phyloP scores from a whole-genome alignment of 2,888 invertebrate species.

The Ichneumoninae sp. region DNA sequence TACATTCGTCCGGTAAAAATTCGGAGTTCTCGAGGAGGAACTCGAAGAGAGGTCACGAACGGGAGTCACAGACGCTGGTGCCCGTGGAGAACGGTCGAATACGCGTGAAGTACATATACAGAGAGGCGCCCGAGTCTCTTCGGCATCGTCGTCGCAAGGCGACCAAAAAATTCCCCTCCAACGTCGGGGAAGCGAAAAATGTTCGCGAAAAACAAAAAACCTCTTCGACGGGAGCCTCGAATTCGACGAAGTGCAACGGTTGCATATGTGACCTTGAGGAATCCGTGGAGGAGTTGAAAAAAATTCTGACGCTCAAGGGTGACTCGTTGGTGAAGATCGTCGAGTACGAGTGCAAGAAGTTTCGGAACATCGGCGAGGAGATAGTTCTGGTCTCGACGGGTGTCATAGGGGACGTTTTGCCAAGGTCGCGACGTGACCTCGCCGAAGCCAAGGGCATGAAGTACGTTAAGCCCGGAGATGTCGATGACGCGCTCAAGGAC shows the following conservation, averaged over 20 bases:
- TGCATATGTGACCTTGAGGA: slow-evolving; percentile 75
- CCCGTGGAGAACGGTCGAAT: slow-evolving; percentile 53
- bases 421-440: slow-evolving; percentile 69
- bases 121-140: slow-evolving; percentile 18
- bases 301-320: slow-evolving; percentile 64
- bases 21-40: background rate
- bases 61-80: slow-evolving; percentile 52
- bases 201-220: slow-evolving; percentile 54
- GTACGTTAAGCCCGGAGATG: slow-evolving; percentile 73
- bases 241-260: slow-evolving; percentile 66
- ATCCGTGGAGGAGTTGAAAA: slow-evolving; percentile 69
- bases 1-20: slow-evolving; percentile 19
- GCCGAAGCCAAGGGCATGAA: slow-evolving; percentile 74
- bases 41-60: slow-evolving; percentile 5
- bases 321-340: slow-evolving; percentile 70
- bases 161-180: background rate
- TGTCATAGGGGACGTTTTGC: slow-evolving; percentile 65
- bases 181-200: slow-evolving; percentile 22
- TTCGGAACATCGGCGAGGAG: slow-evolving; percentile 73
- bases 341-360: slow-evolving; percentile 73
- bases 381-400: slow-evolving; percentile 72
- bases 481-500: slow-evolving; percentile 70
- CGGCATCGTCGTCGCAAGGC: background rate
- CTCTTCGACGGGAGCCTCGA: slow-evolving; percentile 27
- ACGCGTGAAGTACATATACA: slow-evolving; percentile 60